These are phyloP conservation scores for Apodemus agrarius DNA, from an alignment of 2,797 vertebrate genomes.

Conservation along the genomic window DNA sequence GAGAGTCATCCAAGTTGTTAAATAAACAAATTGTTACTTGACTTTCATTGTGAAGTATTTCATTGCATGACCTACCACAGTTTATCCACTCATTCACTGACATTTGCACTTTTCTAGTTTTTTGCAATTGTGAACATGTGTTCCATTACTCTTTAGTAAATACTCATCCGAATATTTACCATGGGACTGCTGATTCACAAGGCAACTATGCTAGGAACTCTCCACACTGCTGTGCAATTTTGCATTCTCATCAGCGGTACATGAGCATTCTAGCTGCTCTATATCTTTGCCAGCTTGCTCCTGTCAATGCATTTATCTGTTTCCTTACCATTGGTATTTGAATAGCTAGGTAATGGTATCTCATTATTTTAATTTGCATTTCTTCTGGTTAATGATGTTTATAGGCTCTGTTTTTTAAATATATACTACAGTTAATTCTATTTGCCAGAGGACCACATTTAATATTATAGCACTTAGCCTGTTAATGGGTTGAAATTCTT, in stretches of 20 bases:
- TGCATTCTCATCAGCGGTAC: not conserved
- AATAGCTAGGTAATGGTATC: constrained; percentile 5
- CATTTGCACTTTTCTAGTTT: not conserved
- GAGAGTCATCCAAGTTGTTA: not conserved
- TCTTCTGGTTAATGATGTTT: constrained; percentile 44
- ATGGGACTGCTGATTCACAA: not conserved
- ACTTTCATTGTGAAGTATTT: not conserved
- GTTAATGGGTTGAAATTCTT: constrained; percentile 60
- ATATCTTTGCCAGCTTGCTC: constrained; percentile 1
- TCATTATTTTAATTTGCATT: constrained; percentile 39
- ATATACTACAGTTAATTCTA: constrained; percentile 51
- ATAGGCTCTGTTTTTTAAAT: not conserved
- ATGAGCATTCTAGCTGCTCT: not conserved
- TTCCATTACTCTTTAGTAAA: not conserved
- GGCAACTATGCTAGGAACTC: not conserved
- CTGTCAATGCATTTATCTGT: not conserved
- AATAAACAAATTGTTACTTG: not conserved
- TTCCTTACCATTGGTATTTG: constrained; percentile 25
- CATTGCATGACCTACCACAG: not conserved
- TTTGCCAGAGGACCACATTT: constrained; percentile 43
- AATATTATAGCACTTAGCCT: constrained; percentile 42
- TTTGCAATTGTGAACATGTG: not conserved
- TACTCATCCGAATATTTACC: not conserved
- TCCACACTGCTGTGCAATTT: not conserved
- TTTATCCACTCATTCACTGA: not conserved